Percentiles rank a stretch among this genome's conserved stretches.
These are phyloP conservation scores for Silvanus unidentatus DNA, from an alignment of 2,888 invertebrate genomes.

Conservation along the genomic window DNA sequence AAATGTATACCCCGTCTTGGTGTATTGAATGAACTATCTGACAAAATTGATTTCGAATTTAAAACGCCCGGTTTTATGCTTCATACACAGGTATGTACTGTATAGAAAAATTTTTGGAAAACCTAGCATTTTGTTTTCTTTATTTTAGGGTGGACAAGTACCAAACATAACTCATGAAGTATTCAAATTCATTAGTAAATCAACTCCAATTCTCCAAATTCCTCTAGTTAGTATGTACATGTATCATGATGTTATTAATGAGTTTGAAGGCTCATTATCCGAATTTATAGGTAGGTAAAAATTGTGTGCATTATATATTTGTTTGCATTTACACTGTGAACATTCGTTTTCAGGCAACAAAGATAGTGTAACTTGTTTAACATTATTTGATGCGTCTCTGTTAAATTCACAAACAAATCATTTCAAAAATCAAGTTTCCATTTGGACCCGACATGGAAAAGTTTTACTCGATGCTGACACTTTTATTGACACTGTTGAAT, in stretches of 20 bases:
- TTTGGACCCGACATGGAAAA: constrained; percentile 78
- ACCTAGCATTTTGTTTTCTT: not conserved
- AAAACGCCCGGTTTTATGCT: constrained; percentile 73
- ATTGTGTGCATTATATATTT: constrained; percentile 1
- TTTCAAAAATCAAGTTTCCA: constrained; percentile 61
- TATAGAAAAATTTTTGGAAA: not conserved
- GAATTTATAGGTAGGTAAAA: constrained; percentile 54
- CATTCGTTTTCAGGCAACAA: constrained; percentile 46
- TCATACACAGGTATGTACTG: constrained; percentile 60
- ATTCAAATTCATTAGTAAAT: constrained; percentile 57
- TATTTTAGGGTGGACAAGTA: constrained; percentile 69
- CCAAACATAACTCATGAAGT: constrained; percentile 78
- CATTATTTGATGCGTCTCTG: constrained; percentile 67
- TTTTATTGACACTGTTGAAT: constrained; percentile 73
- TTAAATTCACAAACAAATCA: constrained; percentile 65
- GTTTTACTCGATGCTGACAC: constrained; percentile 56
- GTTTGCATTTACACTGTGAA: not conserved
- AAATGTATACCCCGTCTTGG: constrained; percentile 64
- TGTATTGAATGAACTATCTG: constrained; percentile 53
- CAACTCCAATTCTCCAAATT: constrained; percentile 62
- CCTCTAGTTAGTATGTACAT: constrained; percentile 65
- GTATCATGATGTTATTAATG: constrained; percentile 54
- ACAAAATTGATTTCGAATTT: constrained; percentile 51
- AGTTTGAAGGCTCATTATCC: constrained; percentile 59
- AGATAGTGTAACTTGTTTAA: constrained; percentile 49